Base-by-base conservation (phyloP, 1,140 invertebrate genomes). In the Lucilia sericata region DNA sequence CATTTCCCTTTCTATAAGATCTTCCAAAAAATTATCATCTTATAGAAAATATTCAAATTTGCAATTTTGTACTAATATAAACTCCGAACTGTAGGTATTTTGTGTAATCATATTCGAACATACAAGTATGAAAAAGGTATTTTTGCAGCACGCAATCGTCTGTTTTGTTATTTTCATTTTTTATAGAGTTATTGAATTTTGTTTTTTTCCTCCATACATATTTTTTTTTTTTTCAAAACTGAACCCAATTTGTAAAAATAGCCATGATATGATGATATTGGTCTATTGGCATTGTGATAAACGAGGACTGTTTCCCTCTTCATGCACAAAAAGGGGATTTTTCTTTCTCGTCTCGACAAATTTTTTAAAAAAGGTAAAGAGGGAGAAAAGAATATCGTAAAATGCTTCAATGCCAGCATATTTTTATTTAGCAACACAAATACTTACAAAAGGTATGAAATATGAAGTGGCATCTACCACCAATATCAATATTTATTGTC, bases 161-260 rank as follows among this genome's bases (percentile, higher is more conserved):
- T 55, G 5, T 55, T 55, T 13, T 42, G 42, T 42, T 17, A 55
- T 55, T 55, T 55, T 55, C 17, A 17, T 55, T 55, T 55, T 55
- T 55, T 55, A 14, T 55, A 55, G 5, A 51, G 51, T 55, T 55
- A 55, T 55, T 55, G 51, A 55, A 55, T 55, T 55, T 17, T 12
- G 12, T 55, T 55, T 42, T 36, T 42, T 42, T 42, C 10, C 25
- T 30, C 25, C 25, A 30, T 30, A 30, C 25, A 30, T 42, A 42
- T 42, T 42, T 10, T 10, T 42, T 55, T 55, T 17, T 55, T 55
- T 55, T 55, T 3, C 51, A 55, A 55, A 12, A 55, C 13, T 55
- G 51, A 55, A 55, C 51, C 51, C 51, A 55, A 55, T 55, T 55
- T 55, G 51, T 55, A 55, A 55, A 55, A 55, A 55, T 55, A 55